Percentiles rank a stretch among this genome's conserved stretches.
Evolutionary conservation across 2,888 invertebrate species (phyloP).

Genomic region (Drymonia ruficornis): DNA sequence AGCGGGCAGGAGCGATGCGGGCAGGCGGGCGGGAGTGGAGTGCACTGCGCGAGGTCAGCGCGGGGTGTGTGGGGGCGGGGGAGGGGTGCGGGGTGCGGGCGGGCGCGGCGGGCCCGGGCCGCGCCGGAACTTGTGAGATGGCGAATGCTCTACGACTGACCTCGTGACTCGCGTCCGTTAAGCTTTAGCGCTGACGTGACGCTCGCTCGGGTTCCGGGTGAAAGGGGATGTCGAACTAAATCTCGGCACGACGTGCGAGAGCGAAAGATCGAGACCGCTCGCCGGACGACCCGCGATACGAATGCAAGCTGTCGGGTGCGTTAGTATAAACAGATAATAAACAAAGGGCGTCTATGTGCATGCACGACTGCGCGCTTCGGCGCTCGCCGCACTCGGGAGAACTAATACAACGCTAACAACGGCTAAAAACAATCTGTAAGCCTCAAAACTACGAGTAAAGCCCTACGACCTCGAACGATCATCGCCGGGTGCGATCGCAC

Average conservation of each 20-base stretch:
- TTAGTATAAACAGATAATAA: conserved; percentile 81
- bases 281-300: conserved; percentile 78
- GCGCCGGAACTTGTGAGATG: conserved; percentile 85
- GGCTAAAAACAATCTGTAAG: conserved; percentile 85
- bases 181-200: conserved; percentile 63
- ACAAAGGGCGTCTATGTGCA: conserved; percentile 83
- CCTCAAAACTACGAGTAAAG: conserved; percentile 86
- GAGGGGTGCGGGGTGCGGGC: conserved; percentile 17
- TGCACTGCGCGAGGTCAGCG: conserved; percentile 38
- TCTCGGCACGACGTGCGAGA: conserved; percentile 68
- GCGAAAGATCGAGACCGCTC: conserved; percentile 72
- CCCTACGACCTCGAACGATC: conserved; percentile 84
- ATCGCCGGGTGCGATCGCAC: conserved; percentile 70
- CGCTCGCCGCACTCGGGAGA: conserved; percentile 82
- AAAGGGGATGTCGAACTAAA: conserved; percentile 65
- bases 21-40: conserved; percentile 50
- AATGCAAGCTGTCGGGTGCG: conserved; percentile 83
- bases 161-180: conserved; percentile 72
- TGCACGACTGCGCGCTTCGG: conserved; percentile 80
- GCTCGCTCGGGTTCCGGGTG: conserved; percentile 69
- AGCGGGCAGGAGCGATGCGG: conserved; percentile 30
- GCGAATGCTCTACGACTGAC: conserved; percentile 83
- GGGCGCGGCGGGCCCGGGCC: conserved; percentile 52
- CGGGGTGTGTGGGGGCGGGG: conserved; percentile 16
- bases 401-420: conserved; percentile 84